These are phyloP conservation scores for Eumacrocentrus americanus DNA, from an alignment of 2,888 invertebrate genomes.

Conservation along the genomic window DNA sequence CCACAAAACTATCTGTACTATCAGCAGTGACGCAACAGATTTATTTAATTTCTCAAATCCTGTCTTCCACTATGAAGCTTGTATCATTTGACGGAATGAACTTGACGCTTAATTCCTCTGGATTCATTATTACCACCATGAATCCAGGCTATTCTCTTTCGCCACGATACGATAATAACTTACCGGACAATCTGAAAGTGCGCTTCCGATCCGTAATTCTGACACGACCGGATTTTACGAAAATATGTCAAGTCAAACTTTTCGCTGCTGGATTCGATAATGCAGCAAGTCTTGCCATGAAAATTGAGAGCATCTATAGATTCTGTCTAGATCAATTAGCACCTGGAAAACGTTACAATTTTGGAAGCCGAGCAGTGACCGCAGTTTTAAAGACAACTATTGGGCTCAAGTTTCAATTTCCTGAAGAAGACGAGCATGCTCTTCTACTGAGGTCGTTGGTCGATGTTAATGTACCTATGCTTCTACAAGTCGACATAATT, in stretches of 20 bases:
- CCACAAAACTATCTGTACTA: slow-evolving; percentile 64
- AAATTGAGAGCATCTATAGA: slow-evolving; percentile 65
- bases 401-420: slow-evolving; percentile 65
- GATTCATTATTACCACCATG: slow-evolving; percentile 69
- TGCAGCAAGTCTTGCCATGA: slow-evolving; percentile 63
- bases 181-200: slow-evolving; percentile 68
- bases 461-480: slow-evolving; percentile 67
- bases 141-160: slow-evolving; percentile 59
- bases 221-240: slow-evolving; percentile 67
- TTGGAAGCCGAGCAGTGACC: slow-evolving; percentile 67
- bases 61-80: slow-evolving; percentile 55
- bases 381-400: slow-evolving; percentile 65
- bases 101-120: slow-evolving; percentile 66
- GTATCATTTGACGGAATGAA: slow-evolving; percentile 66
- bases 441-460: slow-evolving; percentile 66
- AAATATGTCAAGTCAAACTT: slow-evolving; percentile 67
- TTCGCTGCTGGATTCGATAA: slow-evolving; percentile 67
- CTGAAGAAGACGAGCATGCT: slow-evolving; percentile 64
- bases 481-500: slow-evolving; percentile 64
- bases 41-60: slow-evolving; percentile 62
- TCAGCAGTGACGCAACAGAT: slow-evolving; percentile 67
- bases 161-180: slow-evolving; percentile 62
- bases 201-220: slow-evolving; percentile 68
- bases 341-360: slow-evolving; percentile 65
- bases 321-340: slow-evolving; percentile 64